Evolutionary conservation across 2,113 vertebrate species (phyloP).

Genomic region (Uropsilus gracilis): DNA sequence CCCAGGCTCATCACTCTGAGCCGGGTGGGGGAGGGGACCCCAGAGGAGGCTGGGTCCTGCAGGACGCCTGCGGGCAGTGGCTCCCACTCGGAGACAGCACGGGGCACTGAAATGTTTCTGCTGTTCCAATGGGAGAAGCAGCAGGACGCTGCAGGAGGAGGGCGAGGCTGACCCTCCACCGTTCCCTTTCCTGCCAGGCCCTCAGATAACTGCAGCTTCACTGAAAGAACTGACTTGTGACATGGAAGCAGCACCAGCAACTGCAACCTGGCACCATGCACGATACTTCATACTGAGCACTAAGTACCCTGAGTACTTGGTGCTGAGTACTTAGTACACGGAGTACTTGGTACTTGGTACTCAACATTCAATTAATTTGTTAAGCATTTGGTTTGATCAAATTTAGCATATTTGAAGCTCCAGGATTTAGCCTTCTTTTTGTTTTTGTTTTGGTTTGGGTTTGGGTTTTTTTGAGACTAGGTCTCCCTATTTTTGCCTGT

Average conservation of each 20-base stretch:
- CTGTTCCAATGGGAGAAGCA: background rate
- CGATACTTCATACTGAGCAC: background rate
- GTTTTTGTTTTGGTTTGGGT: no score
- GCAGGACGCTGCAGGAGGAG: background rate
- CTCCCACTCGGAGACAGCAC: background rate
- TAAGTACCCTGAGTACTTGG: background rate
- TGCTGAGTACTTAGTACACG: no score
- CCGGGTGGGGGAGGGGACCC: background rate
- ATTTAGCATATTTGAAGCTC: no score
- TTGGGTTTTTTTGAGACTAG: no score
- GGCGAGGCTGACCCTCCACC: background rate
- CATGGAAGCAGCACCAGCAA: no score
- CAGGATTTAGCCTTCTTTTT: no score
- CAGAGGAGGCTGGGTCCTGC: background rate
- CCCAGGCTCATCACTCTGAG: background rate
- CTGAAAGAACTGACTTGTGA: background rate
- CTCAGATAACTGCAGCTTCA: background rate
- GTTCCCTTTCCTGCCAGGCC: background rate
- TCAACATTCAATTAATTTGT: no score
- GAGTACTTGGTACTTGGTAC: no score
- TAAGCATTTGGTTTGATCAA: no score
- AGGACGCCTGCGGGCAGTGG: background rate
- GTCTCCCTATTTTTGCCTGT: no score
- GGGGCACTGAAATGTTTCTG: background rate
- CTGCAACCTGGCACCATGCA: rapidly evolving